Evolutionary conservation across 1,140 invertebrate species (phyloP).

Genomic region (Neodiprion fabricii): DNA sequence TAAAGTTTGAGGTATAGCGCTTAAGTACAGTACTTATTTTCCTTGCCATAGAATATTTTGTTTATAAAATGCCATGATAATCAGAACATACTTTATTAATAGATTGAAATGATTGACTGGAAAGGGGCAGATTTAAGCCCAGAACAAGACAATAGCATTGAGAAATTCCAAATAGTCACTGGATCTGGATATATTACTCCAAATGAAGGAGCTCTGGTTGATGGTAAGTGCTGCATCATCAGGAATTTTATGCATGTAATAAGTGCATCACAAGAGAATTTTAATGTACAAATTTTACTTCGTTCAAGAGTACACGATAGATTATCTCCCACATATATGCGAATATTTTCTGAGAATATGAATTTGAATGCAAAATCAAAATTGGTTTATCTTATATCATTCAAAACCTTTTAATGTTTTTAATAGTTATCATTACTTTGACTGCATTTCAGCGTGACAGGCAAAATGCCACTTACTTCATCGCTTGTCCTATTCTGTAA

Average conservation of each 20-base stretch:
- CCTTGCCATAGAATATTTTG: constrained; percentile 28
- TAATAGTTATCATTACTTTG: no score
- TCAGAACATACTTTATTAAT: constrained; percentile 18
- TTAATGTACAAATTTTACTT: background rate
- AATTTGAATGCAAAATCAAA: no score
- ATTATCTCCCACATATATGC: no score
- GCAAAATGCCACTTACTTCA: no score
- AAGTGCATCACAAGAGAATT: background rate
- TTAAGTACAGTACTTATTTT: constrained; percentile 24
- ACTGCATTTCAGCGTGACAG: no score
- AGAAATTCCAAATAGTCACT: constrained; percentile 71
- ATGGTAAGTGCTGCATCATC: constrained; percentile 62
- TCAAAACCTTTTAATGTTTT: no score
- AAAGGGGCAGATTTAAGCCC: constrained; percentile 86
- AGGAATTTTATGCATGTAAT: constrained; percentile 9
- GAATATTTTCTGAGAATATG: no score
- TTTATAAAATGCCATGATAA: constrained; percentile 13
- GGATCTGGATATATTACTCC: constrained; percentile 77
- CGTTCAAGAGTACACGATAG: no score
- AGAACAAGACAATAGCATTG: constrained; percentile 83
- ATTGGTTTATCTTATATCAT: no score
- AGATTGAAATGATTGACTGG: constrained; percentile 88
- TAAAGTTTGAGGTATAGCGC: constrained; percentile 86
- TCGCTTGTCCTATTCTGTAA: no score
- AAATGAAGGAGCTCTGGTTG: constrained; percentile 79